Conservation (phyloP, 2,797 vertebrate genomes). For the Hylomyscus alleni region DNA sequence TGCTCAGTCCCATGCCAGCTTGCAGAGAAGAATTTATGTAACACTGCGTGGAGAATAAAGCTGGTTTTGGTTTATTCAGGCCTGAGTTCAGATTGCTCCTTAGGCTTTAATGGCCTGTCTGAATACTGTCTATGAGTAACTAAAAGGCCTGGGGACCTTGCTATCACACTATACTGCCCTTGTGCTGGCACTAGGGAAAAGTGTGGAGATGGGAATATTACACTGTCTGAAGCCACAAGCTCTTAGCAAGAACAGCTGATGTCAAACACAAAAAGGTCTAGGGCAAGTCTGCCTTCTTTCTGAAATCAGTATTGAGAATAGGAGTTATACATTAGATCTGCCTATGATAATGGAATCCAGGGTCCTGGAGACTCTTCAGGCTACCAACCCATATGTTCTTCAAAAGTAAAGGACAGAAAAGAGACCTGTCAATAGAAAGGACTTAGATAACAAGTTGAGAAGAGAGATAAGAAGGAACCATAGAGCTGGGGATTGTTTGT, state of each 20-base stretch:
- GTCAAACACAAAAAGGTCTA: background rate
- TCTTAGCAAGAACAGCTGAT: background rate
- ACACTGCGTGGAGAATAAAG: background rate
- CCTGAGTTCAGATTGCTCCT: background rate
- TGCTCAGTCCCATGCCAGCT: background rate
- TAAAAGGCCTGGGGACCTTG: background rate
- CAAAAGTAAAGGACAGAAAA: background rate
- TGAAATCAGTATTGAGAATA: background rate
- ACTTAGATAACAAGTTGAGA: background rate
- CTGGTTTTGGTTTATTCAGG: background rate
- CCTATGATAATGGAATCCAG: background rate
- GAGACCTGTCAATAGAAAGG: background rate
- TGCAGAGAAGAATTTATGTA: background rate
- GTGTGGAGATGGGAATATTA: background rate
- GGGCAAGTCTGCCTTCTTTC: background rate
- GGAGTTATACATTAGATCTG: background rate
- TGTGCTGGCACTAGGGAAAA: background rate
- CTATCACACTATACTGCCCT: background rate
- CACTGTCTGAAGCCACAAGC: background rate
- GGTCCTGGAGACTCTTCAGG: accelerated
- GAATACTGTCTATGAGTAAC: background rate
- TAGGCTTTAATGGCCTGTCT: background rate
- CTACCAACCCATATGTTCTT: background rate
- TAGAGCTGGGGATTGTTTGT: background rate
- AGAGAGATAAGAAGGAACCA: background rate